These are phyloP conservation scores for Percina caprodes DNA, from an alignment of 2,113 vertebrate species.

Conservation along the genomic window DNA sequence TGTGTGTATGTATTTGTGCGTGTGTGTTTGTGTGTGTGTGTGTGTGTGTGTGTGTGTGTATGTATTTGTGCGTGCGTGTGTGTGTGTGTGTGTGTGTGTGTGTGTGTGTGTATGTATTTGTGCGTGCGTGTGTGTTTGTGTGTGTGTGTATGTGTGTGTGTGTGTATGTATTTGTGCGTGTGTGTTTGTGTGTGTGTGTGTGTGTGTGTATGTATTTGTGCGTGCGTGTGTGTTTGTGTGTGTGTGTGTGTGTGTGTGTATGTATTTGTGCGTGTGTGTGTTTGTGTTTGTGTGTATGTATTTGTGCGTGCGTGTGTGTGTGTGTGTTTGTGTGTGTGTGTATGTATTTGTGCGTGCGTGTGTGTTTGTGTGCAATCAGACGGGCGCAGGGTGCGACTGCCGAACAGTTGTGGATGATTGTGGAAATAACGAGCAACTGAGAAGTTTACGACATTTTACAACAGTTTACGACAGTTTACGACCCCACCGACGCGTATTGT, in stretches of 20 bases:
- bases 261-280: background rate
- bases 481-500: no score
- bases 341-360: background rate
- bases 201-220: background rate
- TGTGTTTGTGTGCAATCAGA: conserved; percentile 10
- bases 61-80: no score
- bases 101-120: no score
- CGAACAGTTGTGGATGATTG: conserved; percentile 7
- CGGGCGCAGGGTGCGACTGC: background rate
- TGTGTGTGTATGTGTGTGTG: background rate
- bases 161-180: background rate
- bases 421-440: background rate
- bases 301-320: background rate
- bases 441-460: background rate
- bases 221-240: background rate
- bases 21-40: background rate
- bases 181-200: background rate
- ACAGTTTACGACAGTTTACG: no score
- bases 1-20: background rate
- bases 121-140: background rate
- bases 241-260: conserved; percentile 2
- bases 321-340: background rate
- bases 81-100: no score
- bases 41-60: no score
- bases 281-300: background rate